Percentiles rank a stretch among this genome's conserved stretches.
These are phyloP conservation scores for Galbula dea DNA, from an alignment of 2,113 vertebrate genomes.

Conservation along the genomic window DNA sequence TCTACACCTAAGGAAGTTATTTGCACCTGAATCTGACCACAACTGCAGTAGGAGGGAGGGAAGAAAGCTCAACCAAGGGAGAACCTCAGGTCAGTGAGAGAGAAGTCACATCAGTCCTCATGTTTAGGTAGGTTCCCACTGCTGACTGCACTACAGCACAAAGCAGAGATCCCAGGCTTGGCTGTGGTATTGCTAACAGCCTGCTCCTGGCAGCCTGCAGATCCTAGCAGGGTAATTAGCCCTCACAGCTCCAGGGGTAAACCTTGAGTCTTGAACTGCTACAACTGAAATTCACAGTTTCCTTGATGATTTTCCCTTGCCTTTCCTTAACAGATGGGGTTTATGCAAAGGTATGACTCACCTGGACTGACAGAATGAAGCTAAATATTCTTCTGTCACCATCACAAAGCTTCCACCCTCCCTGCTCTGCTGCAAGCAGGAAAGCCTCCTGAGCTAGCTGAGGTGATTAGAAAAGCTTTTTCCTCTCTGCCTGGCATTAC, in stretches of 20 bases:
- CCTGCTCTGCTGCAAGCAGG: background rate
- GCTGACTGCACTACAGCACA: background rate
- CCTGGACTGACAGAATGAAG: conserved; percentile 25
- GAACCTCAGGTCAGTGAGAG: background rate
- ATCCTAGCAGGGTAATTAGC: conserved; percentile 29
- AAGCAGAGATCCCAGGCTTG: background rate
- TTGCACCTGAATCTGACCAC: background rate
- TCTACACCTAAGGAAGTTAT: background rate
- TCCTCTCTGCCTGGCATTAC: background rate
- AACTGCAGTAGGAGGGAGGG: background rate
- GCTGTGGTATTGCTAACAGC: background rate
- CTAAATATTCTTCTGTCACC: conserved; percentile 22
- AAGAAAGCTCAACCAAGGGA: background rate
- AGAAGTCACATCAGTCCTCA: background rate
- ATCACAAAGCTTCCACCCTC: background rate
- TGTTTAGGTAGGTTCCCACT: background rate
- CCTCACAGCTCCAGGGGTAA: conserved; percentile 18
- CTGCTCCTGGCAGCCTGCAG: background rate
- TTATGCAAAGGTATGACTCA: conserved; percentile 33
- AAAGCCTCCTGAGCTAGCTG: background rate
- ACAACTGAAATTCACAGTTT: conserved; percentile 13
- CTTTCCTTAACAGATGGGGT: conserved; percentile 30
- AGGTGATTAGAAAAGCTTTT: background rate
- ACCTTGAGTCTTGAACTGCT: background rate
- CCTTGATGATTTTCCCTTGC: conserved; percentile 37